Evolutionary conservation across 1,140 invertebrate genomes (phyloP), one percentile per base, ranked within the genome.

Genomic region (Pogonomyrmex californicus): DNA sequence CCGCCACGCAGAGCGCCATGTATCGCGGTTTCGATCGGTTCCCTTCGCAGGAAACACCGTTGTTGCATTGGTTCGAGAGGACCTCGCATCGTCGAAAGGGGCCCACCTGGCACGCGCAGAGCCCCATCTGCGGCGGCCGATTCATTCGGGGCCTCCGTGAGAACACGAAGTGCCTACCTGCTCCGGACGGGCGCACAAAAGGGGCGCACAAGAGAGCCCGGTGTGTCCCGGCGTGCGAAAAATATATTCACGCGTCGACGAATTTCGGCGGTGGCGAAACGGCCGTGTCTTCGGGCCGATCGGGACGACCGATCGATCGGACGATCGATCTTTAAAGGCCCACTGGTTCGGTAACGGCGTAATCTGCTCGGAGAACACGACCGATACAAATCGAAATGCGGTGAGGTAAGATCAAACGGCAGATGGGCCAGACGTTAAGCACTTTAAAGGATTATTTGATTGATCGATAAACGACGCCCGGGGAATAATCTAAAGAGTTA

Each of bases 51-150:
- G 68, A 54, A 87, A 85, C 65, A 58, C 63, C 77, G 66, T 81
- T 60, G 81, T 51, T 78, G 82, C 82, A 49, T 62, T 10, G 44
- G 49, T 17, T 30, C 56, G 71, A 10, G 70, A 60, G 47, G 36
- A 85, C 47, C 44, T 41, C 41, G 62, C 49, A 58, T 68, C 70
- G n/a, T n/a, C 71, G 60, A 89, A 49, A 30, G 17, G 7, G 65
- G 71, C 85, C 73, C 89, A 90, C 88, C 89, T 90, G 89, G 89
- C 89, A 90, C 89, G 89, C 89, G 89, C 65, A 71, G 41, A 17
- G 56, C 68, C 62, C 88, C 81, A 88, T 90, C 89, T 88, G 88
- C 89, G 63, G 17, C 65, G 77, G 66, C 17, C 63, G 63, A 54
- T 51, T 41, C 60, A 47, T 58, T 54, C 71, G 83, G 66, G 63